A percentile compares a stretch with the other conserved stretches of the same genome.
Conservation (phyloP, 1,140 invertebrate genomes). For the Halictus rubicundus region DNA sequence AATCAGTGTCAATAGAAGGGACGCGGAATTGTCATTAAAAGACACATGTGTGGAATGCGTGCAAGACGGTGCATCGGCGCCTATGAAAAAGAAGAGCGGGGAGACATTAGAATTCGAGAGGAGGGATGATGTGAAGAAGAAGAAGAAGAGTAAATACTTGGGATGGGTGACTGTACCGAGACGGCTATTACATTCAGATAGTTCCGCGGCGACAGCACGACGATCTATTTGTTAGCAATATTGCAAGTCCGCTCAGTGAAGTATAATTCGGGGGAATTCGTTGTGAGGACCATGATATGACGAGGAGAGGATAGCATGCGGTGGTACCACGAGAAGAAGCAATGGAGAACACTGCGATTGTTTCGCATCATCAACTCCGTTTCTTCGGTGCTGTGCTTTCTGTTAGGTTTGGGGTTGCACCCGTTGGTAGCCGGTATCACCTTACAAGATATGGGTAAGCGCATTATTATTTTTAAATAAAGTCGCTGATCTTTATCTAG, state of each 20-base stretch:
- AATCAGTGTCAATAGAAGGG: conserved; percentile 65
- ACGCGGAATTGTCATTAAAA: conserved; percentile 57
- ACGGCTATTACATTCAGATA: conserved; percentile 21
- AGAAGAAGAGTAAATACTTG: conserved; percentile 21
- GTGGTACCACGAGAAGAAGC: conserved; percentile 16
- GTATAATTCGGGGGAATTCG: neutral
- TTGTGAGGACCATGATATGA: conserved; percentile 54
- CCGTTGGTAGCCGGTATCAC: neutral
- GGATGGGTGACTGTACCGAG: conserved; percentile 10
- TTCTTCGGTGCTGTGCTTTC: neutral
- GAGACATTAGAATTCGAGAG: conserved; percentile 14
- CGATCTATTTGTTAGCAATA: conserved; percentile 1
- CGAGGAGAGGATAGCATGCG: conserved; percentile 48
- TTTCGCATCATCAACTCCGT: conserved; percentile 28
- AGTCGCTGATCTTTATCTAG: too few relatives aligned
- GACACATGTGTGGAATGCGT: conserved; percentile 51
- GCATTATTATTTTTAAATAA: too few relatives aligned
- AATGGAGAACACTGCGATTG: conserved; percentile 48
- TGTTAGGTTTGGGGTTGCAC: neutral
- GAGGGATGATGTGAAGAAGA: conserved; percentile 1
- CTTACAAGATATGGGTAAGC: conserved; percentile 36
- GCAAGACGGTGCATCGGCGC: conserved; percentile 26
- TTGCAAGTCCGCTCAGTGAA: neutral
- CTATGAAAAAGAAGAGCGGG: conserved; percentile 28
- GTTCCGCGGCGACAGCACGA: neutral